Evolutionary conservation across 2,888 invertebrate genomes (phyloP).

Genomic region (Machimus atricapillus): DNA sequence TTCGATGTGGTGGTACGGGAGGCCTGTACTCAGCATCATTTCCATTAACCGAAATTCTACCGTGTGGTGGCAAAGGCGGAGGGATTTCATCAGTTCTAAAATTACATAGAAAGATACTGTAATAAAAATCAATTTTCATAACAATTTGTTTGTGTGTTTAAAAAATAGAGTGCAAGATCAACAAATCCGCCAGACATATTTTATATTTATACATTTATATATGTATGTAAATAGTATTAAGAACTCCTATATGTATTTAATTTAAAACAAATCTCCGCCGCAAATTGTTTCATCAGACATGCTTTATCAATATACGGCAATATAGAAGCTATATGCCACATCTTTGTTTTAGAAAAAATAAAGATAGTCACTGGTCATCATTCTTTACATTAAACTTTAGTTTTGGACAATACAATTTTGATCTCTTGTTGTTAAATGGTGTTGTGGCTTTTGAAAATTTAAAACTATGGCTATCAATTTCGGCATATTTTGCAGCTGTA

Average conservation of each 20-base stretch:
- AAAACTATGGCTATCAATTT: no score
- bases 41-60: slow-evolving; percentile 60
- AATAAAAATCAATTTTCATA: background rate
- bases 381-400: no score
- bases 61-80: slow-evolving; percentile 66
- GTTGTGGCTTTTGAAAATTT: no score
- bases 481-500: no score
- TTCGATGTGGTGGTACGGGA: slow-evolving; percentile 87
- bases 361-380: background rate
- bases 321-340: background rate
- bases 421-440: background rate
- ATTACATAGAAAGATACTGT: background rate
- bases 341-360: background rate
- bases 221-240: no score
- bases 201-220: no score
- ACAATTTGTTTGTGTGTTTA: no score
- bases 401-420: background rate
- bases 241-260: no score
- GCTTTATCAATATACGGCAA: background rate
- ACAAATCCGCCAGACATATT: no score
- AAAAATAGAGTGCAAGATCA: no score
- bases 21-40: slow-evolving; percentile 78
- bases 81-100: slow-evolving; percentile 59
- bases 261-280: no score
- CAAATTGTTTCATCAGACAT: no score